Conservation (phyloP, 2,797 vertebrate species). For the Salarias fasciatus region DNA sequence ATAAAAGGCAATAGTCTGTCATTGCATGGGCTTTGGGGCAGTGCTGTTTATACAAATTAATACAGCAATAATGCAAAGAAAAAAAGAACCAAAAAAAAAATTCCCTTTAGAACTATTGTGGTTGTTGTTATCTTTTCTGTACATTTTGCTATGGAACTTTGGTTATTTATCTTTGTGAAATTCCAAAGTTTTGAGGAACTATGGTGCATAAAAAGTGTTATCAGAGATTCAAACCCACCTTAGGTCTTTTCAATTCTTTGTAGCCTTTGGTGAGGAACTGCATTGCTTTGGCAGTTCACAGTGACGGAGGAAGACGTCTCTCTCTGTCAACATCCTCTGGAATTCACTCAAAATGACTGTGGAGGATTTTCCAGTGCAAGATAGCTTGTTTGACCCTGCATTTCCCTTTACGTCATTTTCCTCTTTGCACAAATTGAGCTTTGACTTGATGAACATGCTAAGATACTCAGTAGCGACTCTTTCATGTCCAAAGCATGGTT, state of each 20-base stretch:
- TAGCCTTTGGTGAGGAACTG: conserved; percentile 78
- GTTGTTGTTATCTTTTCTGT: too few relatives aligned
- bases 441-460: conserved; percentile 46
- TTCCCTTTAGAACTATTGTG: too few relatives aligned
- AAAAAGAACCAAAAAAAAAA: too few relatives aligned
- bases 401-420: conserved; percentile 48
- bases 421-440: conserved; percentile 40
- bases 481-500: conserved; percentile 48
- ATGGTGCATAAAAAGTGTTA: not conserved
- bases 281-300: conserved; percentile 60
- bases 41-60: too few relatives aligned
- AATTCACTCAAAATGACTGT: conserved; percentile 74
- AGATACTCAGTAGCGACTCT: conserved; percentile 42
- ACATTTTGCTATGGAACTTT: too few relatives aligned
- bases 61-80: too few relatives aligned
- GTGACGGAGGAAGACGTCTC: conserved; percentile 56
- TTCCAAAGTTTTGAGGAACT: too few relatives aligned
- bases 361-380: conserved; percentile 73
- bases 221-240: conserved; percentile 60
- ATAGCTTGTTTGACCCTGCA: conserved; percentile 27
- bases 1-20: too few relatives aligned
- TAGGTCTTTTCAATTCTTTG: conserved; percentile 69
- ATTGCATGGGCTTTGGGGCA: too few relatives aligned
- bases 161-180: too few relatives aligned
- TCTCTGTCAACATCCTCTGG: conserved; percentile 77